Percentiles rank a stretch among this genome's conserved stretches.
These are phyloP conservation scores for Cinclus cinclus DNA, from an alignment of 2,113 vertebrate genomes.

Conservation along the genomic window DNA sequence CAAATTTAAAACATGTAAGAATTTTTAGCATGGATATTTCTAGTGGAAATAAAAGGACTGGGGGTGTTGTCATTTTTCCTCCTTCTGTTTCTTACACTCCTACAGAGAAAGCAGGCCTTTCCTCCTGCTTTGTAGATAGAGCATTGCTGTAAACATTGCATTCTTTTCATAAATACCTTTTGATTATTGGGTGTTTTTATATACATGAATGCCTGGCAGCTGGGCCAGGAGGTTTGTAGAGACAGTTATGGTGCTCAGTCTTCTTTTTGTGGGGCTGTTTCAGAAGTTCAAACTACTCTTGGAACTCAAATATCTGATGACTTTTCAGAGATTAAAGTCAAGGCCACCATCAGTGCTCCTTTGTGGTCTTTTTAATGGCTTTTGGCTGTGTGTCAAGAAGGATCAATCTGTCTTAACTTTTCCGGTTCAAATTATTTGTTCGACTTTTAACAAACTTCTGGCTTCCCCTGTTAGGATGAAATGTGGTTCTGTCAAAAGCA, in stretches of 20 bases:
- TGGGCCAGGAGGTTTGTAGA: background rate
- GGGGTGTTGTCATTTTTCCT: rapidly evolving
- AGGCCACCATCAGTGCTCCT: background rate
- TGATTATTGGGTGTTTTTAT: background rate
- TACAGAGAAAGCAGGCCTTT: background rate
- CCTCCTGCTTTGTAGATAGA: background rate
- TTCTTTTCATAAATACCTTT: background rate
- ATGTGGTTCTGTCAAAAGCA: background rate
- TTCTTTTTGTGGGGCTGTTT: background rate
- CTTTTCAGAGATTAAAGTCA: background rate
- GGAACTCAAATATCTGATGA: background rate
- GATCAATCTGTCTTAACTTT: background rate
- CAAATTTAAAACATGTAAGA: background rate
- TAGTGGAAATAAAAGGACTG: background rate
- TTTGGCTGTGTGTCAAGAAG: background rate
- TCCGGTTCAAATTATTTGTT: background rate
- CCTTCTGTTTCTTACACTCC: background rate
- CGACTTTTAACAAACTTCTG: background rate
- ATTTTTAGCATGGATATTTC: background rate
- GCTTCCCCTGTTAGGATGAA: background rate
- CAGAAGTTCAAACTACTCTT: background rate
- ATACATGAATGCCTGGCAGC: background rate
- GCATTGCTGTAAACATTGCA: background rate
- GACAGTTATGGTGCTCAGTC: background rate
- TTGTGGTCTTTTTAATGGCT: background rate